Conservation (phyloP, 2,888 invertebrate genomes). For the Polydrusus pterygomalis region DNA sequence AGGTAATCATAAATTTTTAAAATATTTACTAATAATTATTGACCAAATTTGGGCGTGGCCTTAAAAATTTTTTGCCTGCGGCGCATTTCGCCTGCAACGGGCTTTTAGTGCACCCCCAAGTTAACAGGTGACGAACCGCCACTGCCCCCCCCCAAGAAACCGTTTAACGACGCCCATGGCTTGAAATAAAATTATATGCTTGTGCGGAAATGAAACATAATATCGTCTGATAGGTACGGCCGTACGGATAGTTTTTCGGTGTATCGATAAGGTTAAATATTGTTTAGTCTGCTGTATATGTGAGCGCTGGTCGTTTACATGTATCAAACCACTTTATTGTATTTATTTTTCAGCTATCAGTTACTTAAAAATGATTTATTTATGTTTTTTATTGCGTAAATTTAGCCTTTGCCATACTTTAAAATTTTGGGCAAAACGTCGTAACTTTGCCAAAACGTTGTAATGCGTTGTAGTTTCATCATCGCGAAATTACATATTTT, state of each 20-base stretch:
- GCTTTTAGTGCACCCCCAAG: too few species aligned
- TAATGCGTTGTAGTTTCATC: background rate
- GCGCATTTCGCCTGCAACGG: too few species aligned
- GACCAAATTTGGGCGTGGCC: too few species aligned
- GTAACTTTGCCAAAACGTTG: conserved; percentile 3
- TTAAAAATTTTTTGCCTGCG: too few species aligned
- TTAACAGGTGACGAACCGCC: too few species aligned
- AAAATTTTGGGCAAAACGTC: background rate
- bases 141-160: too few species aligned
- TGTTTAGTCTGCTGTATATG: conserved; percentile 4
- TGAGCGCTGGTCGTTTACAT: background rate
- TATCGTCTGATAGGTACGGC: background rate
- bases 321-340: background rate
- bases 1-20: too few species aligned
- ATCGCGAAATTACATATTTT: background rate
- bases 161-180: too few species aligned
- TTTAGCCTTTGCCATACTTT: background rate
- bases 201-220: conserved; percentile 4
- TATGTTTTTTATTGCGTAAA: background rate
- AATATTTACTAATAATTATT: too few species aligned
- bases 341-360: background rate
- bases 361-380: background rate
- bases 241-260: background rate
- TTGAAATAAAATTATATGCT: too few species aligned
- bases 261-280: background rate